These are phyloP conservation scores for Nerophis lumbriciformis DNA, from an alignment of 2,113 vertebrate genomes.

Conservation along the genomic window DNA sequence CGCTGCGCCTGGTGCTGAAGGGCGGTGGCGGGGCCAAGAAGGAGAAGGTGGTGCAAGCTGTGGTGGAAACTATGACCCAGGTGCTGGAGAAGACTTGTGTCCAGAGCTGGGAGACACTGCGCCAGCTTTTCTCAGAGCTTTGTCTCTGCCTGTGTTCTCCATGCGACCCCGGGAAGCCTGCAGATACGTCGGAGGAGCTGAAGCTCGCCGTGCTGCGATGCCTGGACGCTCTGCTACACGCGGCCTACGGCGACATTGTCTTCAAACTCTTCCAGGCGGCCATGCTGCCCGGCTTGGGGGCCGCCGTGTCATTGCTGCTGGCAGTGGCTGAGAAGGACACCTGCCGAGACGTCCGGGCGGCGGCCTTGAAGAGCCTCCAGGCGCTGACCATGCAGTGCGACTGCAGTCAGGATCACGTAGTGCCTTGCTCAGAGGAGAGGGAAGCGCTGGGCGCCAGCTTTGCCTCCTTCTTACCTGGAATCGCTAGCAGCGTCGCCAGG, in stretches of 20 bases:
- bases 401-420: slow-evolving; percentile 68
- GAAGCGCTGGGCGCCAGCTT: slow-evolving; percentile 72
- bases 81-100: slow-evolving; percentile 80
- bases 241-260: slow-evolving; percentile 76
- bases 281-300: slow-evolving; percentile 81
- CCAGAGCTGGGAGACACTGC: slow-evolving; percentile 77
- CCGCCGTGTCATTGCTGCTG: slow-evolving; percentile 81
- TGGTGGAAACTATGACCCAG: slow-evolving; percentile 75
- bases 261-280: slow-evolving; percentile 76
- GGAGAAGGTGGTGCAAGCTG: slow-evolving; percentile 74
- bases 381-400: slow-evolving; percentile 79
- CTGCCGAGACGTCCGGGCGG: slow-evolving; percentile 75
- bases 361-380: slow-evolving; percentile 80
- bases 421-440: slow-evolving; percentile 48
- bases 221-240: slow-evolving; percentile 78
- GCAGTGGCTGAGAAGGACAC: slow-evolving; percentile 80
- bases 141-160: slow-evolving; percentile 79
- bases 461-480: slow-evolving; percentile 90
- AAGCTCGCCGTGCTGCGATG: slow-evolving; percentile 75
- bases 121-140: slow-evolving; percentile 84
- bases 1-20: slow-evolving; percentile 83
- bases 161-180: slow-evolving; percentile 55
- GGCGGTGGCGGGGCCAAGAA: slow-evolving; percentile 69
- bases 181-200: slow-evolving; percentile 79
- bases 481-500: slow-evolving; percentile 73